Conservation (phyloP, 2,113 vertebrate species). For the Neolamprologus kungweensis region DNA sequence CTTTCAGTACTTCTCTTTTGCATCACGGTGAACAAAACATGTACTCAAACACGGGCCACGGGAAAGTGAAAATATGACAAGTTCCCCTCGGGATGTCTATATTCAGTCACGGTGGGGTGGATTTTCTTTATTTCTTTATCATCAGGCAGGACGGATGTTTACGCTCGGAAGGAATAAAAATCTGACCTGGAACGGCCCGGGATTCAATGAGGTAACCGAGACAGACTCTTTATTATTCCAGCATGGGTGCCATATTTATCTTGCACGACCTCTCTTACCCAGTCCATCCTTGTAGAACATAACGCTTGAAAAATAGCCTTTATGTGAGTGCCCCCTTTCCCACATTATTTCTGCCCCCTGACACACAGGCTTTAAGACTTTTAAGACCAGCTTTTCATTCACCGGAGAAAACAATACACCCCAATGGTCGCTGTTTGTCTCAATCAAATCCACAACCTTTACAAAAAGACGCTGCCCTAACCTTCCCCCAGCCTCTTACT, state of each 20-base stretch:
- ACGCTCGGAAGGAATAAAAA: constrained; percentile 9
- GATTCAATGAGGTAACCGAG: neutral
- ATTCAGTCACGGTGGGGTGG: neutral
- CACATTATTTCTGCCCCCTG: constrained; percentile 57
- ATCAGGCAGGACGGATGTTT: constrained; percentile 26
- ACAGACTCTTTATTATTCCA: constrained; percentile 51
- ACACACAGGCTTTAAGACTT: constrained; percentile 44
- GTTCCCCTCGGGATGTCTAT: neutral
- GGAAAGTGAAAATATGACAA: constrained; percentile 33
- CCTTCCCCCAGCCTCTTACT: constrained; percentile 28
- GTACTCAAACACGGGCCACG: constrained; percentile 8
- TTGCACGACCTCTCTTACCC: constrained; percentile 50
- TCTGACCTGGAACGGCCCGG: neutral
- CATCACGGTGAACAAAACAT: constrained; percentile 6
- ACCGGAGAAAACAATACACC: constrained; percentile 47
- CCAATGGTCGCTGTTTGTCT: constrained; percentile 23
- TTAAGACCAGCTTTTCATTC: constrained; percentile 56
- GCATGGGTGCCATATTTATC: constrained; percentile 50
- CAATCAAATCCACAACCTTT: constrained; percentile 39
- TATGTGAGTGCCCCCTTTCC: constrained; percentile 51
- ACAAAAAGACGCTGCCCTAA: constrained; percentile 20
- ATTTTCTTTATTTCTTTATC: neutral
- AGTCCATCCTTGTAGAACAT: constrained; percentile 7
- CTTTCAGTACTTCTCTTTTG: neutral
- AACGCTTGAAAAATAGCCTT: constrained; percentile 36